A percentile compares a stretch with the other conserved stretches of the same genome.
phyloP scores from a whole-genome alignment of 2,113 vertebrate species.

The Nematolebias whitei region DNA sequence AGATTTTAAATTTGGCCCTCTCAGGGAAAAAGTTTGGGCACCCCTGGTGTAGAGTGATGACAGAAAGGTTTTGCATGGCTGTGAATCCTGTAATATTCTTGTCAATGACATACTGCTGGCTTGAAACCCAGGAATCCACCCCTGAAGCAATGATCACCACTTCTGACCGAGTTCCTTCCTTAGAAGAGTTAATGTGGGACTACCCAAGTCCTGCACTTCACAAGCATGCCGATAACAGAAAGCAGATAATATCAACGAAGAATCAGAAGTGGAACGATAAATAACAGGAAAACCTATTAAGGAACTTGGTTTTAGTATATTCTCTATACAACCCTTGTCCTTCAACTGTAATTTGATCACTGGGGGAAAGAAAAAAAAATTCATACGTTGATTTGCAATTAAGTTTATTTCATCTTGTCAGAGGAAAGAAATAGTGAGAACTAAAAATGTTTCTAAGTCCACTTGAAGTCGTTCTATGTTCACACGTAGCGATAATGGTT shows the following conservation, averaged over 20 bases:
- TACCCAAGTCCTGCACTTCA: conserved; percentile 16
- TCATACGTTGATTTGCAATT: conserved; percentile 24
- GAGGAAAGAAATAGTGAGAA: conserved; percentile 9
- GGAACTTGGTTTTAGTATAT: conserved; percentile 10
- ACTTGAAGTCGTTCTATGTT: conserved; percentile 7
- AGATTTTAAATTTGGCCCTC: no score
- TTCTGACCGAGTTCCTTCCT: no score
- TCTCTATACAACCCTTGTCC: background rate
- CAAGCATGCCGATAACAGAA: conserved; percentile 37
- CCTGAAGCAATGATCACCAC: no score
- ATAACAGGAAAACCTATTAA: conserved; percentile 3
- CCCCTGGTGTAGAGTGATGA: no score
- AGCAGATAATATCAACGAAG: conserved; percentile 6
- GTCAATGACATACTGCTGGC: no score
- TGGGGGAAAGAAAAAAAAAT: background rate
- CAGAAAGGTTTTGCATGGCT: no score
- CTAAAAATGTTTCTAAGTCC: conserved; percentile 10
- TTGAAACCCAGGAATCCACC: no score
- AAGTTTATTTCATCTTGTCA: conserved; percentile 8
- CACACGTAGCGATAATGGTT: conserved; percentile 35
- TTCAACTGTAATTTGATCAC: no score
- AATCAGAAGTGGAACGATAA: background rate
- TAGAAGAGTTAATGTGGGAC: no score
- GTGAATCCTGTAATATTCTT: no score
- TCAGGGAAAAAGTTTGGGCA: no score